Conservation (phyloP, 2,113 vertebrate genomes). For the Tautogolabrus adspersus region DNA sequence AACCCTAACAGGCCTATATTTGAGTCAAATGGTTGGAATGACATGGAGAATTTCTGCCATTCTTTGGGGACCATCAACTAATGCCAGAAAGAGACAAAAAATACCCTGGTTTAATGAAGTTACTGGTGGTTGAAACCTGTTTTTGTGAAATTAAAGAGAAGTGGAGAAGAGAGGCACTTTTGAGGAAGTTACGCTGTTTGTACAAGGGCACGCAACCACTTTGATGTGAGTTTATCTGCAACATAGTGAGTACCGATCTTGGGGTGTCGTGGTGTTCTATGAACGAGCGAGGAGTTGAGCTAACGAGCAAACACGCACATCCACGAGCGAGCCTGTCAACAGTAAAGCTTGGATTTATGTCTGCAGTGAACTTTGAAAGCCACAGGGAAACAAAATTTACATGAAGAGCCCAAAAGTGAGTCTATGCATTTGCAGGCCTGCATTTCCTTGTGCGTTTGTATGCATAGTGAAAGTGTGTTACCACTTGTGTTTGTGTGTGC, state of each 20-base stretch:
- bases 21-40: conserved; percentile 37
- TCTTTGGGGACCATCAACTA: conserved; percentile 35
- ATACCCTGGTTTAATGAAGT: conserved; percentile 29
- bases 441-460: background rate
- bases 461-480: background rate
- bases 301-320: conserved; percentile 28
- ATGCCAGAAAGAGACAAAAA: conserved; percentile 26
- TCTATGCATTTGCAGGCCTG: background rate
- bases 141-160: conserved; percentile 46
- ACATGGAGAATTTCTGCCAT: conserved; percentile 4
- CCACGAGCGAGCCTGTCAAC: conserved; percentile 46
- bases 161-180: conserved; percentile 32
- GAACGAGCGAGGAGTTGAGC: conserved; percentile 45
- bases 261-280: conserved; percentile 26
- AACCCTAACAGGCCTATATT: conserved; percentile 21
- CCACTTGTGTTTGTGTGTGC: background rate
- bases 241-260: conserved; percentile 51
- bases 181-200: conserved; percentile 33
- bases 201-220: conserved; percentile 41
- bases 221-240: conserved; percentile 66
- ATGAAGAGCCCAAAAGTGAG: conserved; percentile 4
- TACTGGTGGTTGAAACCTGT: conserved; percentile 36
- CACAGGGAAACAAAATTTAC: conserved; percentile 54
- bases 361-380: conserved; percentile 58
- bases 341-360: conserved; percentile 62